A percentile compares a stretch with the other conserved stretches of the same genome.
Evolutionary conservation across 37 sponge, comb jelly and placozoan genomes (phyloP).

Genomic region (Amphimedon queenslandica): DNA sequence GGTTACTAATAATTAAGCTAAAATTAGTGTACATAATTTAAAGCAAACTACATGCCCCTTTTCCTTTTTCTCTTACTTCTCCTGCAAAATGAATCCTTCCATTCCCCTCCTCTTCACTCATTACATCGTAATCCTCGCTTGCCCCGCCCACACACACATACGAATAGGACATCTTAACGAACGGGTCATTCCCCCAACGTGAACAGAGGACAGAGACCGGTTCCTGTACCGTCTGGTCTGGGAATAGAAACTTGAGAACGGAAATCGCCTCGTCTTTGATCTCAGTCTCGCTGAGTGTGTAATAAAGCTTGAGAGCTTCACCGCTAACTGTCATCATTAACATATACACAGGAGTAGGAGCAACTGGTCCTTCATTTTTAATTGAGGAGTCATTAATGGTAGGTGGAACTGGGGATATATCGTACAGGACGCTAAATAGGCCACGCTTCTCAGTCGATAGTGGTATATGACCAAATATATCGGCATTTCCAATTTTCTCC

Average conservation of each 20-base stretch:
- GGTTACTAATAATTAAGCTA: not conserved
- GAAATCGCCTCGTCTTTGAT: conserved; percentile 47
- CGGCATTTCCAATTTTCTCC: conserved; percentile 52
- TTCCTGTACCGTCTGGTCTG: conserved; percentile 51
- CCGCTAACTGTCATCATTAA: conserved; percentile 77
- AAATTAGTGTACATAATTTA: not conserved
- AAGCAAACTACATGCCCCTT: not conserved
- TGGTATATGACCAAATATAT: conserved; percentile 85
- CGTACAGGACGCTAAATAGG: conserved; percentile 82
- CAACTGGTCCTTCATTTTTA: not conserved
- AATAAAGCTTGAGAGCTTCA: conserved; percentile 43
- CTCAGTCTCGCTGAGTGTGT: conserved; percentile 35
- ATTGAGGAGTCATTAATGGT: not conserved
- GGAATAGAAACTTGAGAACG: conserved; percentile 65
- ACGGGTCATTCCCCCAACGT: conserved; percentile 73
- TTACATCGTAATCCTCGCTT: conserved; percentile 72
- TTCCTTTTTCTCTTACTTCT: conserved; percentile 77
- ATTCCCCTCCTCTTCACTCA: conserved; percentile 59
- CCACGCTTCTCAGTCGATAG: conserved; percentile 42
- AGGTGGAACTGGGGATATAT: conserved; percentile 60
- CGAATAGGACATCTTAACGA: conserved; percentile 79
- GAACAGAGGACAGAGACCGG: conserved; percentile 49
- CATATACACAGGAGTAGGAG: conserved; percentile 13
- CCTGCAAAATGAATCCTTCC: conserved; percentile 82
- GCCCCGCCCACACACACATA: conserved; percentile 72